A percentile compares a stretch with the other conserved stretches of the same genome.
phyloP scores from a whole-genome alignment of 2,113 vertebrate genomes.

The Cyphomyrus discorhynchus region DNA sequence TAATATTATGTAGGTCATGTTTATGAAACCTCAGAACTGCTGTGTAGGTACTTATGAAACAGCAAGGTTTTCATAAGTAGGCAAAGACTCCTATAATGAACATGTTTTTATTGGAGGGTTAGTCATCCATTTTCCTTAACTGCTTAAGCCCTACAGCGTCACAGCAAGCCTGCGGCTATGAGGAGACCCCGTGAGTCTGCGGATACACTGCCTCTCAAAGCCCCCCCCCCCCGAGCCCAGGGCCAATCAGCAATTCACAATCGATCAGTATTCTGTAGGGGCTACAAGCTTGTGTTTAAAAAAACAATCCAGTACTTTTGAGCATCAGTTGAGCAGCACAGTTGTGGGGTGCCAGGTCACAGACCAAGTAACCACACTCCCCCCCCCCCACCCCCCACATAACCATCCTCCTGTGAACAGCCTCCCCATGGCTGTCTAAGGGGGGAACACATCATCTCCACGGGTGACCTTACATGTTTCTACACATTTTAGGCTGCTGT shows the following conservation, averaged over 20 bases:
- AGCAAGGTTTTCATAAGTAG: not conserved
- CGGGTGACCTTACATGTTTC: not conserved
- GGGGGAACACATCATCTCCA: not conserved
- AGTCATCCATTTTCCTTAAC: slow-evolving; percentile 1
- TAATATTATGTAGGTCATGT: not conserved
- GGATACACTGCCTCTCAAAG: not conserved
- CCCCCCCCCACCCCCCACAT: not conserved
- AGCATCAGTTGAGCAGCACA: not conserved
- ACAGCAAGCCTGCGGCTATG: not conserved
- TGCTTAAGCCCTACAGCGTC: not conserved
- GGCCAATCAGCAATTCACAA: not conserved
- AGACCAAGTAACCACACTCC: not conserved
- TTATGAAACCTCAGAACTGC: not conserved
- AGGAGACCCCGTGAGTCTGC: not conserved
- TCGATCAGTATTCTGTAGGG: not conserved
- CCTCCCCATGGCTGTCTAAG: not conserved
- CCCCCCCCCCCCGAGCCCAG: not conserved
- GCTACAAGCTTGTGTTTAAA: not conserved
- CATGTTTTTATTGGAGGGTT: not conserved
- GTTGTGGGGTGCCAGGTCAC: not conserved
- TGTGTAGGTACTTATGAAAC: not conserved
- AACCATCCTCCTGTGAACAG: not conserved
- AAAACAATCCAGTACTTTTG: not conserved
- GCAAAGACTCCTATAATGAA: not conserved
- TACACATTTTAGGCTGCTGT: not conserved